Evolutionary conservation across 2,797 vertebrate species (phyloP).

Genomic region (Bradypodion pumilum): DNA sequence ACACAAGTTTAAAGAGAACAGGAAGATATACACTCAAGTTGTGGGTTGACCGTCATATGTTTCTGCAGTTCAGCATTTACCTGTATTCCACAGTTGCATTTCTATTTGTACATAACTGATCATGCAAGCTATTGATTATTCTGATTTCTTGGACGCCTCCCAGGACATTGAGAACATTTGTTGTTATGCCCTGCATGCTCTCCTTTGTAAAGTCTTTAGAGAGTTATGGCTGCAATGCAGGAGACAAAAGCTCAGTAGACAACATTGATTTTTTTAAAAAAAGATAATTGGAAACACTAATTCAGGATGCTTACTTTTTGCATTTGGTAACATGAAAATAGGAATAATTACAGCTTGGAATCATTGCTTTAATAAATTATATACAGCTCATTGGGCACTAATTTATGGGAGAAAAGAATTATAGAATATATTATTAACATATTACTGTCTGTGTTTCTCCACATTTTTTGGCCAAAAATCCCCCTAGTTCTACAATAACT

Average conservation of each 20-base stretch:
- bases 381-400: not conserved
- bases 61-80: not conserved
- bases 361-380: not conserved
- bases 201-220: not conserved
- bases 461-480: too few species aligned
- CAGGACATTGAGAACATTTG: slow-evolving; percentile 3
- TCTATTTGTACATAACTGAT: slow-evolving; percentile 4
- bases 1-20: not conserved
- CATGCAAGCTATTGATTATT: slow-evolving; percentile 1
- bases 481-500: too few species aligned
- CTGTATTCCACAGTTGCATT: not conserved
- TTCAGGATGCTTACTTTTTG: not conserved
- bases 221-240: not conserved
- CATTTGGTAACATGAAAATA: not conserved
- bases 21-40: not conserved
- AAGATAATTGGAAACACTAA: not conserved
- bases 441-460: too few species aligned
- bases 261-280: not conserved
- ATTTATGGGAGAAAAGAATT: slow-evolving; percentile 3
- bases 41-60: not conserved
- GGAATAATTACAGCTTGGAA: not conserved
- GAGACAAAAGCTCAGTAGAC: not conserved
- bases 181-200: not conserved
- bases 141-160: not conserved
- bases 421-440: too few species aligned